Conservation (phyloP, 2,888 invertebrate species). For the Seladonia tumulorum region DNA sequence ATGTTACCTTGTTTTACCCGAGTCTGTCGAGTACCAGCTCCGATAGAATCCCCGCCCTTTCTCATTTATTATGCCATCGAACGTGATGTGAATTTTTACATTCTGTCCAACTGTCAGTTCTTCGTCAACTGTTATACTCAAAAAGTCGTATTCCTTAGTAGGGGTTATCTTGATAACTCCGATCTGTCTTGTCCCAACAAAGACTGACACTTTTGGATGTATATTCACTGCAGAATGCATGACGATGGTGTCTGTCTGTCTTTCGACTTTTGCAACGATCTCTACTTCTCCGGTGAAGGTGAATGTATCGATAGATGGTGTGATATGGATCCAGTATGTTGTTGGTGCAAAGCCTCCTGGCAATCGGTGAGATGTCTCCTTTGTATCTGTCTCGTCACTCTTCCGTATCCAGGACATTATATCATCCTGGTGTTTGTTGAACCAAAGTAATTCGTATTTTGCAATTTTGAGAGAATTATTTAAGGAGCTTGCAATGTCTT, state of each 20-base stretch:
- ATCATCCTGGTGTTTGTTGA: constrained; percentile 28
- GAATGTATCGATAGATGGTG: constrained; percentile 84
- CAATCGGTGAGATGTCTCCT: constrained; percentile 83
- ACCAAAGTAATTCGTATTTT: constrained; percentile 74
- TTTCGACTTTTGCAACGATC: constrained; percentile 63
- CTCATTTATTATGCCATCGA: constrained; percentile 86
- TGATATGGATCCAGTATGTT: constrained; percentile 85
- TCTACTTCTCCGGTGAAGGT: constrained; percentile 72
- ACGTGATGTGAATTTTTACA: constrained; percentile 85
- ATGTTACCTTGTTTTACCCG: constrained; percentile 85
- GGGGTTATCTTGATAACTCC: neutral
- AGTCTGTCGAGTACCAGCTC: constrained; percentile 85
- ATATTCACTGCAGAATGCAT: constrained; percentile 67
- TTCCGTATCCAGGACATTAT: constrained; percentile 64
- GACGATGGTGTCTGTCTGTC: constrained; percentile 65
- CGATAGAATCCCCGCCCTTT: constrained; percentile 88
- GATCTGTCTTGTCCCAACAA: accelerated
- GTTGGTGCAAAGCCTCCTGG: constrained; percentile 86
- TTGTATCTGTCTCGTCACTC: neutral
- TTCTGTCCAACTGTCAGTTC: constrained; percentile 81
- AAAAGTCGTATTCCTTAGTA: constrained; percentile 83
- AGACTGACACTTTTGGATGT: constrained; percentile 24
- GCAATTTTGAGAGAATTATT: constrained; percentile 65
- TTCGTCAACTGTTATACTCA: constrained; percentile 84
- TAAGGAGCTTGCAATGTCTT: constrained; percentile 55